A percentile compares a stretch with the other conserved stretches of the same genome.
phyloP scores from a whole-genome alignment of 1,140 invertebrate species.

The Lepidurus apus region DNA sequence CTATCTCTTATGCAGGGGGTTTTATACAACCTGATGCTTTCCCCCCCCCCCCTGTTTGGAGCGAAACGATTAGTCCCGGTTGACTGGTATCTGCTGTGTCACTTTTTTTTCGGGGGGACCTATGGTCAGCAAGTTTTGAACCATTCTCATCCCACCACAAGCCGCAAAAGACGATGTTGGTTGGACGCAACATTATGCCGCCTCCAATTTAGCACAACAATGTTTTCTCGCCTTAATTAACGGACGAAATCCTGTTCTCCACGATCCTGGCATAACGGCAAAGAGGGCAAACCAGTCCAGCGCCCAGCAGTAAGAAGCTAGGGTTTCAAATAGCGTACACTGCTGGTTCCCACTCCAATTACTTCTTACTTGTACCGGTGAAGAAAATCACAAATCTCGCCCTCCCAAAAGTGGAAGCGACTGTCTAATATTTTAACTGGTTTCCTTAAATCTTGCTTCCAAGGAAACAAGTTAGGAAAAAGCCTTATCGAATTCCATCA shows the following conservation, averaged over 20 bases:
- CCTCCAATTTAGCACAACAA: constrained; percentile 21
- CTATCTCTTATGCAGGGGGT: not conserved
- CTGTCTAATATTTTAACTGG: not conserved
- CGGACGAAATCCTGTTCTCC: not conserved
- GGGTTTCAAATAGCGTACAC: not conserved
- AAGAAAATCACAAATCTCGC: not conserved
- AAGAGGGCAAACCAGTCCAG: not conserved
- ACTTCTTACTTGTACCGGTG: not conserved
- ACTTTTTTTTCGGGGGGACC: not conserved
- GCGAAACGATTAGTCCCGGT: constrained; percentile 17
- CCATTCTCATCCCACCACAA: constrained; percentile 14
- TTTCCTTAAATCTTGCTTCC: not conserved
- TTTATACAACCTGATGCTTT: constrained; percentile 14
- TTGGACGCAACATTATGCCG: constrained; percentile 17
- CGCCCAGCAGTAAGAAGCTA: not conserved
- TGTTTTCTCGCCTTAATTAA: constrained; percentile 19
- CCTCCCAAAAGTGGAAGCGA: not conserved
- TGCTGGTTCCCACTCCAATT: not conserved
- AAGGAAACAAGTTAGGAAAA: not conserved
- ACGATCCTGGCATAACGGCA: not conserved
- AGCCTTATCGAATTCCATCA: not conserved
- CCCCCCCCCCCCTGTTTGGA: constrained; percentile 8
- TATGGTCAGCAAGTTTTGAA: not conserved
- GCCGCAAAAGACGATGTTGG: not conserved
- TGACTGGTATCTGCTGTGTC: not conserved